Base-by-base conservation (phyloP, 2,888 invertebrate species). In the Tinea semifulvella region DNA sequence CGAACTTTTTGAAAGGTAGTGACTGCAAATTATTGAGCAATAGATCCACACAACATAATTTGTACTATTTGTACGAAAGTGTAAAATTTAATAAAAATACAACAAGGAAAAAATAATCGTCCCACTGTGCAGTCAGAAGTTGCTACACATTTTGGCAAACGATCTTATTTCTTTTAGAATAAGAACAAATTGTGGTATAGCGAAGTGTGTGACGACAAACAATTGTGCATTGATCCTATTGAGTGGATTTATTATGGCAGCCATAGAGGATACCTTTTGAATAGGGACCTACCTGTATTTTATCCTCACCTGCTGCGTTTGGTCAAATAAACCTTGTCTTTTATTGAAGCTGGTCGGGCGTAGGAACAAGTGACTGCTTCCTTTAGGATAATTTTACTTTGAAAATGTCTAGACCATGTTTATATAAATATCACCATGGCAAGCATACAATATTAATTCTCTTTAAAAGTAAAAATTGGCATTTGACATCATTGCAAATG, bases 221-320 rank as follows among this genome's bases (percentile, higher is more conserved):
- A 18, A 40, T 40, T 22, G 40, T 40, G 22, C 19, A 40, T 40
- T 62, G 59, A 61, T 59, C 56, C 56, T 55, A 58, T 58, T 62
- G 61, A 62, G 58, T 51, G n/a, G n/a, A 40, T 53, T 55, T 55
- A 65, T 62, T 65, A 60, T 63, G 52, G 56, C 52, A 61, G 57
- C 61, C 65, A 65, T 69, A 69, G 67, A 56, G 49, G 56, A 68
- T 68, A 68, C 51, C 52, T 49, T 51, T 53, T 66, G 61, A 68
- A 73, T 64, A 58, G 63, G 56, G 56, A 56, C 61, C 68, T 75
- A 76, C 79, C 77, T 77, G 75, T 11, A 40, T 40, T 8, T 40
- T 13, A 22, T 5, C 11, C 13, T 40, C 40, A 40, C 40, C 40
- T 40, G 40, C 40, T 40, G 40, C 11, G 40, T 40, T 22, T 40